These are phyloP conservation scores for Coenonympha arcania DNA, from an alignment of 2,888 invertebrate species.

Conservation along the genomic window DNA sequence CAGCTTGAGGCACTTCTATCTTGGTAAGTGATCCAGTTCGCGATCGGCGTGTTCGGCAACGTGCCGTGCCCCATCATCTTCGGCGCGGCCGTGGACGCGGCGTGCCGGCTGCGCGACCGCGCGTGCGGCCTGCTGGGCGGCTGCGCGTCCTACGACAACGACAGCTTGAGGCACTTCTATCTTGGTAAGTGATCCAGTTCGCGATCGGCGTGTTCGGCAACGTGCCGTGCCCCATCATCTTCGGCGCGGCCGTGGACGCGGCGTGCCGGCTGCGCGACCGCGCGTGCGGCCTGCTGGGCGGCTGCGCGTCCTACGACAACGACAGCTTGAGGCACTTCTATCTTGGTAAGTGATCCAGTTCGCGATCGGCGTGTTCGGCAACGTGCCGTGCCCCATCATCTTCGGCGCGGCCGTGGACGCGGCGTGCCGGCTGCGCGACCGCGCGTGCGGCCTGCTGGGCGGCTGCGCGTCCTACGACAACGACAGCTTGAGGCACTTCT, in stretches of 20 bases:
- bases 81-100: constrained; percentile 92
- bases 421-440: constrained; percentile 90
- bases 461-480: constrained; percentile 93
- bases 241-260: constrained; percentile 93
- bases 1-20: constrained; percentile 86
- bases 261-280: constrained; percentile 91
- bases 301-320: constrained; percentile 91
- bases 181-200: constrained; percentile 89
- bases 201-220: constrained; percentile 95
- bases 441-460: constrained; percentile 84
- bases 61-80: constrained; percentile 97
- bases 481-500: constrained; percentile 86
- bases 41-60: constrained; percentile 93
- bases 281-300: constrained; percentile 85
- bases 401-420: constrained; percentile 95
- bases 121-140: constrained; percentile 87
- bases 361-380: constrained; percentile 93
- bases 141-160: constrained; percentile 90
- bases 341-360: constrained; percentile 88
- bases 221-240: constrained; percentile 95
- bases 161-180: constrained; percentile 87
- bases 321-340: constrained; percentile 88
- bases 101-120: constrained; percentile 89
- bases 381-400: constrained; percentile 95
- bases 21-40: constrained; percentile 90